Percentiles rank a stretch among this genome's conserved stretches.
phyloP scores from a whole-genome alignment of 2,888 invertebrate species.

The Campopleginae sp. region DNA sequence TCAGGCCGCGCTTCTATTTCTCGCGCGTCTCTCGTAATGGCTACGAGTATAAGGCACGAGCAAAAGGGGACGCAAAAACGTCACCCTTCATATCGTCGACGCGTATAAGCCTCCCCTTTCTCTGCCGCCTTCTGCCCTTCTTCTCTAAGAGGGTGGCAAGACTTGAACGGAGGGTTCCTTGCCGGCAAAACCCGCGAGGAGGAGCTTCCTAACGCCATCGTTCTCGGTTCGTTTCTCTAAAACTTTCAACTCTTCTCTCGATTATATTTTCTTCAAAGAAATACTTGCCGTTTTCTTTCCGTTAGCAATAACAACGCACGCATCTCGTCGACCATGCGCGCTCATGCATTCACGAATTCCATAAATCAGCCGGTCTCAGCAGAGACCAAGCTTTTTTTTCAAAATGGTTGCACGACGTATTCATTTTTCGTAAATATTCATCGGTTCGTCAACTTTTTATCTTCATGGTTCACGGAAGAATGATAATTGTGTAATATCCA shows the following conservation, averaged over 20 bases:
- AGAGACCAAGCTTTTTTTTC: neutral
- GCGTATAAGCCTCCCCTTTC: conserved; percentile 44
- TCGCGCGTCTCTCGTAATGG: conserved; percentile 78
- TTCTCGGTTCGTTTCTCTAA: conserved; percentile 48
- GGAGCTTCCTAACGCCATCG: conserved; percentile 55
- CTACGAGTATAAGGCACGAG: conserved; percentile 72
- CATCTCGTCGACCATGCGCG: neutral
- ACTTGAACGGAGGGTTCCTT: conserved; percentile 56
- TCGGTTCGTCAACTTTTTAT: neutral
- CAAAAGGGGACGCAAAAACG: conserved; percentile 55
- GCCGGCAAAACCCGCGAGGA: conserved; percentile 55
- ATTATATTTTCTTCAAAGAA: conserved; percentile 6
- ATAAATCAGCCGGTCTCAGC: neutral
- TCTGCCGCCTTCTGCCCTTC: conserved; percentile 20
- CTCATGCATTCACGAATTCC: neutral
- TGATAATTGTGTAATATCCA: too few species aligned
- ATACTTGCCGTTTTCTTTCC: neutral
- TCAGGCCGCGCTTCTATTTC: conserved; percentile 65
- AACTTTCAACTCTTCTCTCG: conserved; percentile 45
- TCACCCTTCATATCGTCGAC: conserved; percentile 62
- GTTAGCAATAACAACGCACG: neutral
- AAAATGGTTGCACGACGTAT: neutral
- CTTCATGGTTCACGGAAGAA: too few species aligned
- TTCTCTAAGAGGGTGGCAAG: conserved; percentile 39
- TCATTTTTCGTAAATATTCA: neutral